phyloP scores from a whole-genome alignment of 2,113 vertebrate species.

The Perognathus longimembris region DNA sequence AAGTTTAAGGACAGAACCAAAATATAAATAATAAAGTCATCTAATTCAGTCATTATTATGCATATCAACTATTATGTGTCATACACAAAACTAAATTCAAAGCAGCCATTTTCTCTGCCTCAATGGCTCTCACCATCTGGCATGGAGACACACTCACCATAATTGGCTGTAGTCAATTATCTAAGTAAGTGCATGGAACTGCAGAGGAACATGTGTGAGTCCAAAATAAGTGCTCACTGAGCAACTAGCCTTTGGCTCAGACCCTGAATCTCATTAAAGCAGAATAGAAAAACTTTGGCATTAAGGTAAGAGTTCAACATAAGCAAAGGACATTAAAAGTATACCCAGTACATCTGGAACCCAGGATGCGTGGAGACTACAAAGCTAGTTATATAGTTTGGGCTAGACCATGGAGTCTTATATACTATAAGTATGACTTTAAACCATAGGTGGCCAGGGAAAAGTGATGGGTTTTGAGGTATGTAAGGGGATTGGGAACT shows the following conservation, averaged over 20 bases:
- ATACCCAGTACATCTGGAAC: neutral
- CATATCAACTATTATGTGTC: neutral
- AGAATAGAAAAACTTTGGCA: neutral
- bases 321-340: neutral
- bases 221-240: neutral
- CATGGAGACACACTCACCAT: neutral
- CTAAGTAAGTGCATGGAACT: neutral
- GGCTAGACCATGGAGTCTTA: neutral
- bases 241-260: neutral
- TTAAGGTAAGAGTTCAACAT: neutral
- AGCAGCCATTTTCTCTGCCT: neutral
- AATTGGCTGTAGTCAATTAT: neutral
- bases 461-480: neutral
- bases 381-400: neutral
- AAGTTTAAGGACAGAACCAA: slow-evolving; percentile 3
- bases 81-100: neutral
- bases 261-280: neutral
- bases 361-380: neutral
- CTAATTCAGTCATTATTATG: neutral
- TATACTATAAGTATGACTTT: neutral
- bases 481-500: neutral
- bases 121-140: neutral
- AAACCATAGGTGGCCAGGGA: neutral
- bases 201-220: neutral
- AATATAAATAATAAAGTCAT: neutral